phyloP scores from a whole-genome alignment of 92 coral and sea anemone genomes.

The Anthopleura xanthogrammica region DNA sequence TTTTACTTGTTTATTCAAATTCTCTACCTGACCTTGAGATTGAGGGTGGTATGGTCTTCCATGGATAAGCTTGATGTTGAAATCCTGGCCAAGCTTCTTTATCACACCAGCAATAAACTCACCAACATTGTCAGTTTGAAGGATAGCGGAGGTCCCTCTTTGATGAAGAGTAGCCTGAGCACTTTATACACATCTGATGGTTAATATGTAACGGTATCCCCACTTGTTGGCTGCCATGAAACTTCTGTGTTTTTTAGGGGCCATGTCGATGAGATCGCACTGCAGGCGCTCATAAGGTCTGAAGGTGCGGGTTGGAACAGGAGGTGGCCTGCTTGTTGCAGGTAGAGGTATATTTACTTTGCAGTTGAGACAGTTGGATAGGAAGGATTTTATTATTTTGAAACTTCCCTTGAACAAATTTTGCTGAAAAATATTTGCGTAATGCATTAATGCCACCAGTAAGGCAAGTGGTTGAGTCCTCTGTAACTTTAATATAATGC shows the following conservation, averaged over 20 bases:
- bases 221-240: constrained; percentile 29
- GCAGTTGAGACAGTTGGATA: constrained; percentile 17
- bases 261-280: constrained; percentile 36
- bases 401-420: constrained; percentile 10
- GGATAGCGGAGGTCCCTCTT: constrained; percentile 29
- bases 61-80: constrained; percentile 21
- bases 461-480: not conserved
- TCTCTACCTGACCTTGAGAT: constrained; percentile 49
- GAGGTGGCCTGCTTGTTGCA: constrained; percentile 17
- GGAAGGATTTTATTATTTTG: not conserved
- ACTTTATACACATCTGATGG: constrained; percentile 8
- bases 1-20: constrained; percentile 36
- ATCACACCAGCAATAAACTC: constrained; percentile 35
- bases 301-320: constrained; percentile 10
- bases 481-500: not conserved
- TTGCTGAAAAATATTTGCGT: not conserved
- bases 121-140: constrained; percentile 39
- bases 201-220: constrained; percentile 25
- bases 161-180: constrained; percentile 9
- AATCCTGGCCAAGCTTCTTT: constrained; percentile 20
- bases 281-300: constrained; percentile 13
- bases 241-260: constrained; percentile 20
- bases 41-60: constrained; percentile 45
- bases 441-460: constrained; percentile 2
- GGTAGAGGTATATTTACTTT: constrained; percentile 21